These are phyloP conservation scores for Barnardius zonarius DNA, from an alignment of 2,113 vertebrate species.

Conservation along the genomic window DNA sequence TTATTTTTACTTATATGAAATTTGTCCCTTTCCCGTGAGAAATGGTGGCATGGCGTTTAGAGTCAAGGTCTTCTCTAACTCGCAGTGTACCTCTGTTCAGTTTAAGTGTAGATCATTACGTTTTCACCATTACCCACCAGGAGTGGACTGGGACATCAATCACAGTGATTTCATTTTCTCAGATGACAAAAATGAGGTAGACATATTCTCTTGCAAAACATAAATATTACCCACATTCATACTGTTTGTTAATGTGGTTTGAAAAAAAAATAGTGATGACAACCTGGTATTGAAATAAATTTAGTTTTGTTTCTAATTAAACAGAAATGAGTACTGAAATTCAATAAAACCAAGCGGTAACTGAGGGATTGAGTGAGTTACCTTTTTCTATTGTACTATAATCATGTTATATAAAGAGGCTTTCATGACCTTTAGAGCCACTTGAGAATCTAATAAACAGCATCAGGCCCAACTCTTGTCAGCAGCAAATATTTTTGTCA, in stretches of 20 bases:
- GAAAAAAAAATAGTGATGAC: background rate
- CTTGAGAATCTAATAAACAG: constrained; percentile 23
- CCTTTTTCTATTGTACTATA: background rate
- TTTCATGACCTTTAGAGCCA: constrained; percentile 33
- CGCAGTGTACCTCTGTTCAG: background rate
- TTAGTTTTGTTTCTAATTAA: constrained; percentile 30
- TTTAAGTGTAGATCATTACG: background rate
- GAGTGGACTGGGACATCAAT: background rate
- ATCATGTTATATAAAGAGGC: background rate
- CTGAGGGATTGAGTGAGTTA: background rate
- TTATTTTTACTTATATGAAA: background rate
- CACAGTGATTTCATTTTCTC: background rate
- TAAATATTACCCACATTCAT: background rate
- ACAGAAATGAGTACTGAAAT: constrained; percentile 11
- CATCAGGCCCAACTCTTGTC: background rate
- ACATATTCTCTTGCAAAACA: background rate
- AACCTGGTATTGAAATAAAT: constrained; percentile 18
- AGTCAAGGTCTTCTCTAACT: background rate
- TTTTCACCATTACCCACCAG: background rate
- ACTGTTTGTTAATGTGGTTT: background rate
- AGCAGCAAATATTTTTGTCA: constrained; percentile 37
- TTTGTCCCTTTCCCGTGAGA: background rate
- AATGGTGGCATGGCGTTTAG: background rate
- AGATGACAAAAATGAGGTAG: background rate
- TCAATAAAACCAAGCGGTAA: constrained; percentile 20